Evolutionary conservation across 2,113 vertebrate genomes (phyloP).

Genomic region (Lampris megalopsis): DNA sequence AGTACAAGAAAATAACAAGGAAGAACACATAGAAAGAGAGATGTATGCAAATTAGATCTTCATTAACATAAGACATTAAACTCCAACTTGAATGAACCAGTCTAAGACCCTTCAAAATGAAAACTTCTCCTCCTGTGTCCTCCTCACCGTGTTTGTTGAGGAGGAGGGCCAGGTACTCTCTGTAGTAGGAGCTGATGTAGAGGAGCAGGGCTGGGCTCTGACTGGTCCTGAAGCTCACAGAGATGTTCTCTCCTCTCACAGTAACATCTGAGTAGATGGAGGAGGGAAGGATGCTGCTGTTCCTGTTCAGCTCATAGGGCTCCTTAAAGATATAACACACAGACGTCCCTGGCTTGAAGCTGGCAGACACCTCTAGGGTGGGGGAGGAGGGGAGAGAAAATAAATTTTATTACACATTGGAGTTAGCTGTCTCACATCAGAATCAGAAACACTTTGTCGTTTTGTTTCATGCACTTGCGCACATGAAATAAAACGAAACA

Average conservation of each 20-base stretch:
- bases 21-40: not conserved
- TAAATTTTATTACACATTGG: no score
- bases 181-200: conserved; percentile 87
- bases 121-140: not conserved
- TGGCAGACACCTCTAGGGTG: conserved; percentile 90
- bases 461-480: no score
- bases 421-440: no score
- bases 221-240: conserved; percentile 88
- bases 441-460: no score
- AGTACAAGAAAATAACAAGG: not conserved
- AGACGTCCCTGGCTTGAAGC: conserved; percentile 87
- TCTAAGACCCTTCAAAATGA: conserved; percentile 2
- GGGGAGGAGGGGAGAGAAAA: not conserved
- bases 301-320: conserved; percentile 85
- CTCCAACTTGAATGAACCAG: not conserved
- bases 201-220: conserved; percentile 88
- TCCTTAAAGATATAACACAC: conserved; percentile 90
- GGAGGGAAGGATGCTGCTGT: conserved; percentile 85
- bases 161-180: conserved; percentile 88
- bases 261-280: conserved; percentile 88
- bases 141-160: conserved; percentile 90
- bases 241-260: conserved; percentile 84
- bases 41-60: not conserved
- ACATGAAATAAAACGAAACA: no score
- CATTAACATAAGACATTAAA: not conserved